These are phyloP conservation scores for Hydropsyche tenuis DNA, from an alignment of 1,140 invertebrate genomes.

Conservation along the genomic window DNA sequence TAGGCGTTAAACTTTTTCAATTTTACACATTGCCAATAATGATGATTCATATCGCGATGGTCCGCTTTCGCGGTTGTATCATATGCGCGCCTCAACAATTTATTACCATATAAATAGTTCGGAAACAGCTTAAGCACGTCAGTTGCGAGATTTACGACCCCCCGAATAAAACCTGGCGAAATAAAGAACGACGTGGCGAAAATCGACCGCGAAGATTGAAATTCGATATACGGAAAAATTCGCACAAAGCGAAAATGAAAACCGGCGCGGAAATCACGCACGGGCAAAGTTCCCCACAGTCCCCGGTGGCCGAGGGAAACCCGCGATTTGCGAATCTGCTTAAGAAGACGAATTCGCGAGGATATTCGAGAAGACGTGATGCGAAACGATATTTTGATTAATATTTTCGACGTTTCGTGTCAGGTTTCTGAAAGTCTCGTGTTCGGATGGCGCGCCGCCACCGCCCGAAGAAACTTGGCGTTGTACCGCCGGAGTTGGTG, in stretches of 20 bases:
- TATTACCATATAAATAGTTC: slow-evolving; percentile 35
- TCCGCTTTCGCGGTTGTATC: too few relatives aligned
- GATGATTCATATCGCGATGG: too few relatives aligned
- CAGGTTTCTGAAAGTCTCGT: not conserved
- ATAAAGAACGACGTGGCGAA: slow-evolving; percentile 37
- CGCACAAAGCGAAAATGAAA: not conserved
- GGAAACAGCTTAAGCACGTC: slow-evolving; percentile 27
- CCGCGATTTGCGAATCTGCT: too few relatives aligned
- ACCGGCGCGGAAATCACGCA: not conserved
- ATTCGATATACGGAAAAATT: slow-evolving; percentile 45
- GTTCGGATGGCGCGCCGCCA: too few relatives aligned
- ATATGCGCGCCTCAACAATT: slow-evolving; percentile 10
- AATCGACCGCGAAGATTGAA: slow-evolving; percentile 41
- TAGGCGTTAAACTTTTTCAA: too few relatives aligned
- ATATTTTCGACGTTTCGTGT: not conserved
- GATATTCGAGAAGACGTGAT: not conserved
- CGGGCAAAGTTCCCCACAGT: not conserved
- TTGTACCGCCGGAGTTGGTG: too few relatives aligned
- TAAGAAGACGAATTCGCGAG: too few relatives aligned
- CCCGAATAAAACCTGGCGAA: slow-evolving; percentile 13
- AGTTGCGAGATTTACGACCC: slow-evolving; percentile 28
- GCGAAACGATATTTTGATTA: not conserved
- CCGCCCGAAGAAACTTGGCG: too few relatives aligned
- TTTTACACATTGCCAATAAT: too few relatives aligned
- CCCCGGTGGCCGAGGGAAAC: not conserved